phyloP scores from a whole-genome alignment of 2,888 invertebrate genomes.

The Acleris holmiana region DNA sequence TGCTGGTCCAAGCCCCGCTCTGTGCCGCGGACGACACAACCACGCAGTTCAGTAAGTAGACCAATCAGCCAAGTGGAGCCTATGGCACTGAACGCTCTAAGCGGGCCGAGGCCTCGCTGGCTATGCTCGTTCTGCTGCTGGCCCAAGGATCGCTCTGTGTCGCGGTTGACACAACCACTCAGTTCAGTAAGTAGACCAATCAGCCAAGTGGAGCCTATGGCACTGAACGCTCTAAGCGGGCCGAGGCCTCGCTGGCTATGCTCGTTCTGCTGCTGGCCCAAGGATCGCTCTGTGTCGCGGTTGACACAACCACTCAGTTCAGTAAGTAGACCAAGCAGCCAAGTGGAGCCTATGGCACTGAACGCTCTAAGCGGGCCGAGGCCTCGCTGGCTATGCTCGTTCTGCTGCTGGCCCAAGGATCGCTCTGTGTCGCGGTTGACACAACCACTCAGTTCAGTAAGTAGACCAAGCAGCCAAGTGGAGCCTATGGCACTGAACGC shows the following conservation, averaged over 20 bases:
- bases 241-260: slow-evolving; percentile 72
- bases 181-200: no score
- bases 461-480: neutral
- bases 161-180: no score
- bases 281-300: slow-evolving; percentile 52
- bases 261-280: slow-evolving; percentile 66
- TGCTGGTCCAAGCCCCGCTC: slow-evolving; percentile 57
- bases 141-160: slow-evolving; percentile 43
- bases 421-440: no score
- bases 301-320: slow-evolving; percentile 48
- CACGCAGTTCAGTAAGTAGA: slow-evolving; percentile 48
- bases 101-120: slow-evolving; percentile 72
- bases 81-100: slow-evolving; percentile 25
- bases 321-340: slow-evolving; percentile 40
- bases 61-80: neutral
- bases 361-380: slow-evolving; percentile 57
- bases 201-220: slow-evolving; percentile 52
- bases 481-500: slow-evolving; percentile 72
- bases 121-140: slow-evolving; percentile 71
- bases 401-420: slow-evolving; percentile 60
- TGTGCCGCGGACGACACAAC: slow-evolving; percentile 51
- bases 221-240: slow-evolving; percentile 72
- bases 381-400: slow-evolving; percentile 73
- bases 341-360: no score
- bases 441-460: no score